Percentiles rank a stretch among this genome's conserved stretches.
Evolutionary conservation across 2,797 vertebrate species (phyloP).

Genomic region (Hippocampus kuda): DNA sequence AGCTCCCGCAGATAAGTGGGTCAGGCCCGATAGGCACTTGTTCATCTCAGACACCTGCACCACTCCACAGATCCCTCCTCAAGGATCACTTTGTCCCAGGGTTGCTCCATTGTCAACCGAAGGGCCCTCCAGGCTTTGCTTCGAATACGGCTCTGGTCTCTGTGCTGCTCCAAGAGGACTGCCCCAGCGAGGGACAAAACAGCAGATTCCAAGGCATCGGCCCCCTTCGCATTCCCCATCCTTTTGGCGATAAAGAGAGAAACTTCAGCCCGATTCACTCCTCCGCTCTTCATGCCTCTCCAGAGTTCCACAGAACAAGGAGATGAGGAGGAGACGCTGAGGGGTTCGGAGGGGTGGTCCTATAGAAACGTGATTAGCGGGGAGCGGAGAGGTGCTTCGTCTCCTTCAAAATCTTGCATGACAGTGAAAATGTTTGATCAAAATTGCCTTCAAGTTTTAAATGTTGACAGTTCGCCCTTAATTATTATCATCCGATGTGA

Average conservation of each 20-base stretch:
- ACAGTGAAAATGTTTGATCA: constrained; percentile 25
- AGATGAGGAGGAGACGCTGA: constrained; percentile 36
- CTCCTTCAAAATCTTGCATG: constrained; percentile 46
- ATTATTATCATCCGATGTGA: too few species aligned
- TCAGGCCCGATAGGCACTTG: constrained; percentile 49
- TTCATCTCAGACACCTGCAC: constrained; percentile 70
- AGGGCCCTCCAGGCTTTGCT: constrained; percentile 66
- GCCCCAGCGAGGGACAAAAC: constrained; percentile 71
- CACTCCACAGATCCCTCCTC: constrained; percentile 70
- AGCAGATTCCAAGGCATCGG: constrained; percentile 68
- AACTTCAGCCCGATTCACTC: constrained; percentile 61
- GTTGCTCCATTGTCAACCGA: constrained; percentile 72
- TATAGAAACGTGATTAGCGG: constrained; percentile 58
- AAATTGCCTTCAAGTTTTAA: too few species aligned
- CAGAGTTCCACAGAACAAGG: constrained; percentile 27
- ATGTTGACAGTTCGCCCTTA: too few species aligned
- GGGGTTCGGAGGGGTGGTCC: constrained; percentile 51
- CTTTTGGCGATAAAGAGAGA: constrained; percentile 68
- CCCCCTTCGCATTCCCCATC: constrained; percentile 76
- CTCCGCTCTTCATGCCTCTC: constrained; percentile 49
- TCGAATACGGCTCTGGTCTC: constrained; percentile 67
- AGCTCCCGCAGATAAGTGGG: constrained; percentile 50
- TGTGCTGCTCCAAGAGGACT: constrained; percentile 68
- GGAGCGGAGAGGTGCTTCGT: constrained; percentile 43
- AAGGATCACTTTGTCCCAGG: constrained; percentile 75